Conservation (phyloP, 2,888 invertebrate species). For the Eupithecia exiguata region DNA sequence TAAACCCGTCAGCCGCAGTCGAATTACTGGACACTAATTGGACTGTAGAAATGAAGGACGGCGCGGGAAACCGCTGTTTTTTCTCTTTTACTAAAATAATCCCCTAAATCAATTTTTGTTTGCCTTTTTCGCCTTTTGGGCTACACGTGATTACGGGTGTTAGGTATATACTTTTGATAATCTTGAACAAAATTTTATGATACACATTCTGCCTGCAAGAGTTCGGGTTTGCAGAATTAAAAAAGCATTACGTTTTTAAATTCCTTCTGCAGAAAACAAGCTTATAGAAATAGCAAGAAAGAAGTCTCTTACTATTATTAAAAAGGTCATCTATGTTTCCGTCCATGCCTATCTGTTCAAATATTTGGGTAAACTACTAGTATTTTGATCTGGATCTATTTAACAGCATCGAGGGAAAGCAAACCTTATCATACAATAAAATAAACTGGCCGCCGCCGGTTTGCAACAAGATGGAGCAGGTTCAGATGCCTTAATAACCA, state of each 20-base stretch:
- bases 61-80: slow-evolving; percentile 68
- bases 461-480: neutral
- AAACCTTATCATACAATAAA: too few relatives aligned
- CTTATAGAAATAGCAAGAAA: neutral
- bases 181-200: neutral
- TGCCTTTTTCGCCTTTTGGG: slow-evolving; percentile 41
- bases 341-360: neutral
- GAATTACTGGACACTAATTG: slow-evolving; percentile 83
- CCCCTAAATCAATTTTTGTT: slow-evolving; percentile 52
- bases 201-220: neutral
- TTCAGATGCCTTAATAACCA: too few relatives aligned
- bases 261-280: neutral
- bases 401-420: neutral
- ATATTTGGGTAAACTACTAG: neutral
- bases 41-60: slow-evolving; percentile 81
- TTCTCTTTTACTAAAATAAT: slow-evolving; percentile 55
- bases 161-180: neutral
- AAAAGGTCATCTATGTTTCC: neutral
- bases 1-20: slow-evolving; percentile 75
- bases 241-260: too few relatives aligned
- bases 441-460: neutral
- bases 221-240: neutral
- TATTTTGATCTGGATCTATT: neutral
- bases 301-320: neutral
- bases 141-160: slow-evolving; percentile 37